Conservation (phyloP, 2,888 invertebrate genomes). For the Neocrepidodera transversa region DNA sequence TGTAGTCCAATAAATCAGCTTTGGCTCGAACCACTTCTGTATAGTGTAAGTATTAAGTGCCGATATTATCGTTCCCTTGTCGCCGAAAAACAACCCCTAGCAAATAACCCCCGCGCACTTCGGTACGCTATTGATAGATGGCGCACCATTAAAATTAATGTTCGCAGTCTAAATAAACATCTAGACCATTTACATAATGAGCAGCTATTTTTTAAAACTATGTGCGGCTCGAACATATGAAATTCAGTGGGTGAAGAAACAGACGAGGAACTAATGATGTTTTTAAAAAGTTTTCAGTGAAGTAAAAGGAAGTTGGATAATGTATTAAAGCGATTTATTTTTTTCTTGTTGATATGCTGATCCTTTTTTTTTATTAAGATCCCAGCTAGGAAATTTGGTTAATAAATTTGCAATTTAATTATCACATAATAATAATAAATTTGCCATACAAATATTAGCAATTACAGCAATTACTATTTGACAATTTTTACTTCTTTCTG, state of each 20-base stretch:
- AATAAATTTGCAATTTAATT: too few relatives aligned
- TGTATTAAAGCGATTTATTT: not conserved
- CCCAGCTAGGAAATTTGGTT: too few relatives aligned
- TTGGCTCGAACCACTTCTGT: slow-evolving; percentile 19
- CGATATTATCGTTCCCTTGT: slow-evolving; percentile 47
- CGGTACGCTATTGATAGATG: slow-evolving; percentile 48
- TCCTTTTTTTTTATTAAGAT: too few relatives aligned
- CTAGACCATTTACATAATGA: slow-evolving; percentile 50
- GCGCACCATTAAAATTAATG: slow-evolving; percentile 51
- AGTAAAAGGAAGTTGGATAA: not conserved
- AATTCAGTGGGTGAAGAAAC: slow-evolving; percentile 17
- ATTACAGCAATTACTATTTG: too few relatives aligned
- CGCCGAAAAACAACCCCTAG: slow-evolving; percentile 29
- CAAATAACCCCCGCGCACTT: slow-evolving; percentile 42
- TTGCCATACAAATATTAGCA: too few relatives aligned
- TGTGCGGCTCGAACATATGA: slow-evolving; percentile 28
- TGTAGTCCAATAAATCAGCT: slow-evolving; percentile 21
- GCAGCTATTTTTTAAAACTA: slow-evolving; percentile 47
- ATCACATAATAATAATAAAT: too few relatives aligned
- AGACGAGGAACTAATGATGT: slow-evolving; percentile 12
- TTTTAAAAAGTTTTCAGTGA: slow-evolving; percentile 6
- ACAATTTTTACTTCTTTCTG: too few relatives aligned
- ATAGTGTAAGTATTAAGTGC: slow-evolving; percentile 32
- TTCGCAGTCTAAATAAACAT: slow-evolving; percentile 49
- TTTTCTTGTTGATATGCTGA: too few relatives aligned